phyloP scores from a whole-genome alignment of 1,140 invertebrate species.

The Lordiphosa collinella region DNA sequence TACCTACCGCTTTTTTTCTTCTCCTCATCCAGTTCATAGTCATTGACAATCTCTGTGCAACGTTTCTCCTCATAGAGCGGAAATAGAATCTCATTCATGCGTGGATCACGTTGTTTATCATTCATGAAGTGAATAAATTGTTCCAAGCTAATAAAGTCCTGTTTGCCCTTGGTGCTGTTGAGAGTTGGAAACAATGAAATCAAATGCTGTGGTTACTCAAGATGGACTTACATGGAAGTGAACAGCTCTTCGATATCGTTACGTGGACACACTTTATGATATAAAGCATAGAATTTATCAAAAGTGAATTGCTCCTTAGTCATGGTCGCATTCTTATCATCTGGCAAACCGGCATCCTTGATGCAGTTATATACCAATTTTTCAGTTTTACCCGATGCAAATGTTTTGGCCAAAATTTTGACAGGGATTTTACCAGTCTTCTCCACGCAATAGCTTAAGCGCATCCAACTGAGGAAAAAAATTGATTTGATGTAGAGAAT shows the following conservation, averaged over 20 bases:
- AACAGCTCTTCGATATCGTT: slow-evolving; percentile 99
- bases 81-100: slow-evolving; percentile 99
- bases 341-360: slow-evolving; percentile 94
- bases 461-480: slow-evolving; percentile 91
- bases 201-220: not conserved
- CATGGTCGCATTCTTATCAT: slow-evolving; percentile 98
- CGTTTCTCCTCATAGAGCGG: slow-evolving; percentile 98
- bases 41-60: slow-evolving; percentile 94
- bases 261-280: slow-evolving; percentile 99
- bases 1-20: slow-evolving; percentile 87
- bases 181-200: not conserved
- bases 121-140: slow-evolving; percentile 98
- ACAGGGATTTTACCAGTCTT: slow-evolving; percentile 97
- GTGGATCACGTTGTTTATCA: slow-evolving; percentile 98
- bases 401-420: slow-evolving; percentile 97
- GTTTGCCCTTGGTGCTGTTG: slow-evolving; percentile 92
- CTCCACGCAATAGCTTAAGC: slow-evolving; percentile 94
- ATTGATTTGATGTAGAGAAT: not conserved
- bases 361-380: slow-evolving; percentile 98
- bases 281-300: slow-evolving; percentile 98
- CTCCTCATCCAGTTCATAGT: slow-evolving; percentile 94
- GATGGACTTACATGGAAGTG: slow-evolving; percentile 92
- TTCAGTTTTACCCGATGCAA: slow-evolving; percentile 98
- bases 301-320: slow-evolving; percentile 97
- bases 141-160: slow-evolving; percentile 90